phyloP scores from a whole-genome alignment of 2,888 invertebrate species.

The Ashinkailepas kermadecensis region DNA sequence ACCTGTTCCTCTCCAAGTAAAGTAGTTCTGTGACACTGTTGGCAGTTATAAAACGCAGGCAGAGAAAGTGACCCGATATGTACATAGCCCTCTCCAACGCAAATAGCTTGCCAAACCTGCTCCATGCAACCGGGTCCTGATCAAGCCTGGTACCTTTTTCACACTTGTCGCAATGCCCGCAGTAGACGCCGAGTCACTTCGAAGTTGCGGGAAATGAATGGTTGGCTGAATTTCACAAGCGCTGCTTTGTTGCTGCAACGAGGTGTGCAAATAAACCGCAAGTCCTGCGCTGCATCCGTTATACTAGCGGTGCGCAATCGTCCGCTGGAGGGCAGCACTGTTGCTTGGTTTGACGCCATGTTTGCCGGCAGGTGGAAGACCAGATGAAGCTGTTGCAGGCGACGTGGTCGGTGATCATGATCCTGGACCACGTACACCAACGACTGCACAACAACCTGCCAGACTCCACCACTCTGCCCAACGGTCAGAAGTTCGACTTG shows the following conservation, averaged over 20 bases:
- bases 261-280: neutral
- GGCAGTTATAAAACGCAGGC: neutral
- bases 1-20: neutral
- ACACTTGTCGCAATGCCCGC: no score
- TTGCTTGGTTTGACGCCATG: neutral
- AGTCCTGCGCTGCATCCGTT: neutral
- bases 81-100: neutral
- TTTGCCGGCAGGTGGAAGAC: slow-evolving; percentile 79
- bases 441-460: slow-evolving; percentile 89
- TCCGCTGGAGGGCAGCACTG: neutral
- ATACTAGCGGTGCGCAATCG: neutral
- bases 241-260: neutral
- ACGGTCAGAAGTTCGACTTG: slow-evolving; percentile 91
- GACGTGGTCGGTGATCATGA: slow-evolving; percentile 97
- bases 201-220: neutral
- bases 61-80: neutral
- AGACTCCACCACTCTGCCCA: slow-evolving; percentile 88
- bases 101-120: neutral
- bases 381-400: slow-evolving; percentile 97
- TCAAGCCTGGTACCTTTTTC: no score
- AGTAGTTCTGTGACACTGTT: neutral
- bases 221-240: neutral
- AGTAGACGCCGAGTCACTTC: no score
- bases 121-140: no score
- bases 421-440: slow-evolving; percentile 93